phyloP scores from a whole-genome alignment of 1,140 invertebrate genomes.

The Colletes latitarsis region DNA sequence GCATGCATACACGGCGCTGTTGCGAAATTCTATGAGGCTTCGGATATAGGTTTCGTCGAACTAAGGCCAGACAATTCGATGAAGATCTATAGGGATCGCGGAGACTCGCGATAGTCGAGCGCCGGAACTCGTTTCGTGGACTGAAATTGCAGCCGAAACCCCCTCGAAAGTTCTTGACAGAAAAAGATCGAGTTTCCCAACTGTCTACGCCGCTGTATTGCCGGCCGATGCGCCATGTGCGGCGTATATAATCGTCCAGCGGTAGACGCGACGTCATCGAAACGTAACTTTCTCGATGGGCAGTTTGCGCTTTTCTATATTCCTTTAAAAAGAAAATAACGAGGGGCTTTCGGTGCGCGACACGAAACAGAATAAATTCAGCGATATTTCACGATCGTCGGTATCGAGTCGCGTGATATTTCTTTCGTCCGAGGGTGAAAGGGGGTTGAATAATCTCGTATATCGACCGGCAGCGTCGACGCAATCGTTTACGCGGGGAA shows the following conservation, averaged over 20 bases:
- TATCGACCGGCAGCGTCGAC: too few species aligned
- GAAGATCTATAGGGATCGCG: conserved; percentile 35
- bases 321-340: too few species aligned
- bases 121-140: conserved; percentile 25
- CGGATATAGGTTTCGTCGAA: conserved; percentile 2
- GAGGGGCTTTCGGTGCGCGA: too few species aligned
- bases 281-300: background rate
- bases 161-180: conserved; percentile 28
- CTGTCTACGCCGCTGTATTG: conserved; percentile 4
- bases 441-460: too few species aligned
- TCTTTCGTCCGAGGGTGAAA: too few species aligned
- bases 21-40: conserved; percentile 28
- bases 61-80: conserved; percentile 30
- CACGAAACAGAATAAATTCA: too few species aligned
- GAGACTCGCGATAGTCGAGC: background rate
- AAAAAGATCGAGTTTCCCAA: conserved; percentile 44
- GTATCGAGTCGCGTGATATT: too few species aligned
- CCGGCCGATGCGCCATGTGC: background rate
- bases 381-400: too few species aligned
- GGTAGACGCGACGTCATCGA: background rate
- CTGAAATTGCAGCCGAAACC: conserved; percentile 34
- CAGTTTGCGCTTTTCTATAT: too few species aligned
- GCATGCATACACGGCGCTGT: conserved; percentile 19
- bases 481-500: background rate
- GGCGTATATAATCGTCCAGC: conserved; percentile 34